A percentile compares a stretch with the other conserved stretches of the same genome.
Evolutionary conservation across 2,797 vertebrate genomes (phyloP).

Genomic region (Sciurus vulgaris): DNA sequence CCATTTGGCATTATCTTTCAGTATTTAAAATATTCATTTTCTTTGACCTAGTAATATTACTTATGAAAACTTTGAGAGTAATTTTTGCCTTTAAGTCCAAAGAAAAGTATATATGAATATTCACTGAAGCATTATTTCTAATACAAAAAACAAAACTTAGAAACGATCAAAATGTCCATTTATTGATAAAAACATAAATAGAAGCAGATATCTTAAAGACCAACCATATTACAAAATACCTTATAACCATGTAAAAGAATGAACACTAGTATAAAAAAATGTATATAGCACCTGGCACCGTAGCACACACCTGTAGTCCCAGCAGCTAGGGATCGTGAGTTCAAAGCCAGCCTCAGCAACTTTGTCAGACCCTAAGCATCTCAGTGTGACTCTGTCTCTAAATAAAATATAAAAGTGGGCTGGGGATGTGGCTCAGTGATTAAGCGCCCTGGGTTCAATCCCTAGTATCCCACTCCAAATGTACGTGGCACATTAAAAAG

Average conservation of each 20-base stretch:
- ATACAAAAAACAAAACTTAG: not conserved
- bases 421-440: too few relatives aligned
- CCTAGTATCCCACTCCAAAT: not conserved
- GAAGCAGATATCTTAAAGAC: not conserved
- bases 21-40: constrained; percentile 47
- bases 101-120: not conserved
- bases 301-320: too few relatives aligned
- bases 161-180: not conserved
- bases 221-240: not conserved
- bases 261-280: not conserved
- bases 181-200: not conserved
- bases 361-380: too few relatives aligned
- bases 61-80: constrained; percentile 41
- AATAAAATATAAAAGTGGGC: too few relatives aligned
- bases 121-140: not conserved
- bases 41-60: constrained; percentile 18
- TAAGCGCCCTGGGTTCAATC: too few relatives aligned
- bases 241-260: not conserved
- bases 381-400: too few relatives aligned
- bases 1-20: not conserved
- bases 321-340: too few relatives aligned
- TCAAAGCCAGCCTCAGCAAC: too few relatives aligned
- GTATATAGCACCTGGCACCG: not conserved
- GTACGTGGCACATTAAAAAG: not conserved
- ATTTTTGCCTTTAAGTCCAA: constrained; percentile 35